Percentiles rank a stretch among this genome's conserved stretches.
Evolutionary conservation across 2,113 vertebrate genomes (phyloP).

Genomic region (Petaurus breviceps): DNA sequence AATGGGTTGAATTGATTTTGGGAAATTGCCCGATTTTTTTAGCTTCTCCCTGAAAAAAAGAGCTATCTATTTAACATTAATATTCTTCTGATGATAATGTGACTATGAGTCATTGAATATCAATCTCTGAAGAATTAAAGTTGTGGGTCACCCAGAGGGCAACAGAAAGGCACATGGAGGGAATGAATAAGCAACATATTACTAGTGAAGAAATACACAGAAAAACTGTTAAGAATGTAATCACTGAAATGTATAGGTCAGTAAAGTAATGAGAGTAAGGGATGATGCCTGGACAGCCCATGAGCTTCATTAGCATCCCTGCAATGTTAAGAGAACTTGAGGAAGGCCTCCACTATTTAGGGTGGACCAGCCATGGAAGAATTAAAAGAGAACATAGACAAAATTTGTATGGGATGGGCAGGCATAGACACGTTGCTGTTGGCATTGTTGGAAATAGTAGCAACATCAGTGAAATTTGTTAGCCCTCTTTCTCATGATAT

Average conservation of each 20-base stretch:
- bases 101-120: neutral
- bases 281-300: neutral
- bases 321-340: neutral
- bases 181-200: neutral
- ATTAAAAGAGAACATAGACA: neutral
- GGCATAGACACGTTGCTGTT: neutral
- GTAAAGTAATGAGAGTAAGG: neutral
- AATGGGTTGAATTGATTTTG: neutral
- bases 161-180: neutral
- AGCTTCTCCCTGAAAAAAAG: neutral
- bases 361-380: neutral
- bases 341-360: neutral
- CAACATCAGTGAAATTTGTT: neutral
- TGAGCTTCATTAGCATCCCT: neutral
- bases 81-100: neutral
- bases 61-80: neutral
- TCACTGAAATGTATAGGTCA: neutral
- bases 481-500: neutral
- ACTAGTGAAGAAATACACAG: neutral
- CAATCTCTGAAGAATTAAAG: neutral
- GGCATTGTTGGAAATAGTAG: neutral
- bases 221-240: neutral
- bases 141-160: neutral
- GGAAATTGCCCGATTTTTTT: neutral
- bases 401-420: neutral